A percentile compares a stretch with the other conserved stretches of the same genome.
phyloP scores from a whole-genome alignment of 2,888 invertebrate species.

The Philaethria dido region DNA sequence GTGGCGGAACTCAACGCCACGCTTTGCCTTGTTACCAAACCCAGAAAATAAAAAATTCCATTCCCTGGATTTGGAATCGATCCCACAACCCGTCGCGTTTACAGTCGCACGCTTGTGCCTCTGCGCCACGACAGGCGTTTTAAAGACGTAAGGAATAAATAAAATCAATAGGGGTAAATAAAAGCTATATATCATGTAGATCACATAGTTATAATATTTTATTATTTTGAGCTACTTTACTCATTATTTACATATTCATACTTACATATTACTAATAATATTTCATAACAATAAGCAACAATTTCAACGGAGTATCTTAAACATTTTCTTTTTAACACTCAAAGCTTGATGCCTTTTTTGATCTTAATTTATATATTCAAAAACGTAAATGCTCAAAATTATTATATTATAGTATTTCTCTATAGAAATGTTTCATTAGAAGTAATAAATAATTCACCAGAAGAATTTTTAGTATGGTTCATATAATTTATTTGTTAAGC shows the following conservation, averaged over 20 bases:
- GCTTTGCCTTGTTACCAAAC: no score
- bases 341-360: constrained; percentile 8
- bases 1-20: no score
- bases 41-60: no score
- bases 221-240: constrained; percentile 74
- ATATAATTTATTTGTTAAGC: not conserved
- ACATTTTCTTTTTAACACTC: constrained; percentile 25
- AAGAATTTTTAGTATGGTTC: not conserved
- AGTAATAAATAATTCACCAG: not conserved
- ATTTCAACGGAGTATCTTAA: constrained; percentile 60
- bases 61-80: no score
- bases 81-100: no score
- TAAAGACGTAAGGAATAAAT: not conserved
- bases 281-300: constrained; percentile 80
- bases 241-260: constrained; percentile 73
- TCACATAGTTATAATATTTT: constrained; percentile 68
- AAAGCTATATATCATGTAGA: constrained; percentile 48
- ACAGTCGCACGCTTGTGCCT: no score
- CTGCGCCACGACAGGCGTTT: no score
- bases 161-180: not conserved
- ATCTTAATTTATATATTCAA: not conserved
- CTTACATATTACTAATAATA: constrained; percentile 66
- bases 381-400: not conserved
- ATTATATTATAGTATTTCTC: not conserved
- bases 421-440: not conserved